Base-by-base conservation (phyloP, 2,113 vertebrate genomes). In the Equus przewalskii region DNA sequence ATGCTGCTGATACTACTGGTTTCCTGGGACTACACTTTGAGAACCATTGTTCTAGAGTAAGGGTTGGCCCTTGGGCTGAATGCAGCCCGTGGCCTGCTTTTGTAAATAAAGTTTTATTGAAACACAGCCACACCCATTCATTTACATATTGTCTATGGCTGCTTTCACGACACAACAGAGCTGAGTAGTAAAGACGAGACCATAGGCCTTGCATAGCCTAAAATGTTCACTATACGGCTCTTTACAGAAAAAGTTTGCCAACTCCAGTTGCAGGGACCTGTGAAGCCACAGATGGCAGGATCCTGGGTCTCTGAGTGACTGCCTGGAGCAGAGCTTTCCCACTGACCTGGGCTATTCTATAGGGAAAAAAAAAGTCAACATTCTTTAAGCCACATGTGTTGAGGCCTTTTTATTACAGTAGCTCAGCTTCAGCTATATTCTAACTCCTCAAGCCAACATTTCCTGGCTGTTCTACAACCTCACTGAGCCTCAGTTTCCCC, bases 101-200 rank as follows among this genome's bases (percentile, higher is more conserved):
- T 87, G 24, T 84, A 62, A 94, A 81, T 84, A 88, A 89, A 96
- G 69, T 82, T 94, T 91, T 85, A 72, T 67, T 89, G 78, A 88
- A 75, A 89, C 28, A 22, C 28, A 72, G 65, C 64, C 22, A 81
- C 12, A 41, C 18, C 26, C 49, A 67, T 65, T 95, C 58, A 36
- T 86, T 89, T 62, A 41, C 64, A 65, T 70, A 33, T 19, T 64
- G 8, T 30, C 75, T 54, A 6, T 41, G 70, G 49, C 51, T 51
- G 21, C 54, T 41, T 60, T 92, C 36, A 62, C 41, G 21, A 72
- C 10, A 76, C 44, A 70, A 46, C 51, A 75, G 69, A 83, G 44
- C 46, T 85, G 12, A 64, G 36, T 30, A 26, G 67, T 65, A 78
- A 95, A 67, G 28, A 73, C 26, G 89, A 93, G 72, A 64, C n/a